Conservation (phyloP, 2,113 vertebrate species). For the Spheniscus mendiculus region DNA sequence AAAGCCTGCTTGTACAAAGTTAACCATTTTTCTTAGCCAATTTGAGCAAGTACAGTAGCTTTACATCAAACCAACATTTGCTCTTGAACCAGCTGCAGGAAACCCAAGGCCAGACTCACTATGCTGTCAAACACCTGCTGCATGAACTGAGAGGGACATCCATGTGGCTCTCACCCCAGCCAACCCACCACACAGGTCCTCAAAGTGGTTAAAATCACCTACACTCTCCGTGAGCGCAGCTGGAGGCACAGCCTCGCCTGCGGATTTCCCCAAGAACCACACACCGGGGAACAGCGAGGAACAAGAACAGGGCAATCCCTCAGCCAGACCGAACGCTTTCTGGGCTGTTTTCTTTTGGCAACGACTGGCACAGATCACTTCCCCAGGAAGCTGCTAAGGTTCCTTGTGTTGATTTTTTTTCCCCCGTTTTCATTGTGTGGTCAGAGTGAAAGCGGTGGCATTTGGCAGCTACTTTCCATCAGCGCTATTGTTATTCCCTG, state of each 20-base stretch:
- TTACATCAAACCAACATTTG: not conserved
- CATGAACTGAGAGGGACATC: not conserved
- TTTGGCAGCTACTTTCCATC: slow-evolving; percentile 1
- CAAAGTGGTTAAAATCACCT: not conserved
- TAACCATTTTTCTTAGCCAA: not conserved
- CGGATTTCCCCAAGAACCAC: not conserved
- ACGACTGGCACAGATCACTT: not conserved
- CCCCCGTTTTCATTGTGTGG: slow-evolving; percentile 4
- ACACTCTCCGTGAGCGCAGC: fast-evolving
- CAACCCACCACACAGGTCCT: not conserved
- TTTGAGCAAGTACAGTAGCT: not conserved
- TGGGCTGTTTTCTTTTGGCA: not conserved
- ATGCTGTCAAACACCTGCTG: too few relatives aligned
- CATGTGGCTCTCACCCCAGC: fast-evolving
- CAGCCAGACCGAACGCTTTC: not conserved
- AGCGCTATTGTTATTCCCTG: not conserved
- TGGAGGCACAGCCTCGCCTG: not conserved
- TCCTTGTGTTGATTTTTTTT: not conserved
- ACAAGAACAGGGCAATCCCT: not conserved
- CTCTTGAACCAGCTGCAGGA: not conserved
- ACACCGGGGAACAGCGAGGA: fast-evolving
- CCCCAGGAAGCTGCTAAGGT: slow-evolving; percentile 28
- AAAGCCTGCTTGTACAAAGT: not conserved
- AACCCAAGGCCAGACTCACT: not conserved
- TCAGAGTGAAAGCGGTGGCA: not conserved